These are phyloP conservation scores for Plemyria rubiginata DNA, from an alignment of 2,888 invertebrate genomes.

Conservation along the genomic window DNA sequence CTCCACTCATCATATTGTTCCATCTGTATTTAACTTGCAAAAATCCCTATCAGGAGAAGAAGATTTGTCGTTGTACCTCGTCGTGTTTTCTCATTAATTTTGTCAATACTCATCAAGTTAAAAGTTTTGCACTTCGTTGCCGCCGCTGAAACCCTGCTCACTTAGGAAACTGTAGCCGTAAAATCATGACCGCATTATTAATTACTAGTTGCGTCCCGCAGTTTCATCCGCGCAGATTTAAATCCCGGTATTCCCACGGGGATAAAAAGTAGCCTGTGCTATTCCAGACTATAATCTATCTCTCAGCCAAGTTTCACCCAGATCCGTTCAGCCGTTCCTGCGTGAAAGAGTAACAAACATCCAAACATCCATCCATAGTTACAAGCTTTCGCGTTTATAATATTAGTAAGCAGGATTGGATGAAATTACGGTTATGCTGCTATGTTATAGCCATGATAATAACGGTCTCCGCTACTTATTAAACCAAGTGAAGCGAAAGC, in stretches of 20 bases:
- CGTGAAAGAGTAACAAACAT: too few species aligned
- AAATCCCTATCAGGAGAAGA: not conserved
- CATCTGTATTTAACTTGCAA: not conserved
- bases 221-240: too few species aligned
- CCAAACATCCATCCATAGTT: too few species aligned
- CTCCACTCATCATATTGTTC: not conserved
- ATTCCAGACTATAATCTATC: too few species aligned
- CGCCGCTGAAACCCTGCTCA: not conserved
- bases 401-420: too few species aligned
- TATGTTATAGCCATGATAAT: not conserved
- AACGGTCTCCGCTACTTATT: not conserved
- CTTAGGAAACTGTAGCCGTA: not conserved
- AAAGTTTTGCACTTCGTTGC: not conserved
- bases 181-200: not conserved
- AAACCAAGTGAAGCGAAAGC: constrained; percentile 6
- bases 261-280: too few species aligned
- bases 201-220: too few species aligned
- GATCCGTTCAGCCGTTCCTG: too few species aligned
- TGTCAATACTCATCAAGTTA: not conserved
- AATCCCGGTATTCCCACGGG: too few species aligned
- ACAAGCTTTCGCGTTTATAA: too few species aligned
- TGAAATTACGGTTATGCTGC: not conserved
- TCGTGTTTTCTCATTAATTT: not conserved
- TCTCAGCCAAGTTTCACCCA: too few species aligned
- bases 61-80: not conserved